A percentile compares a stretch with the other conserved stretches of the same genome.
These are phyloP conservation scores for Nyleta sp. DNA, from an alignment of 2,888 invertebrate species.

Conservation along the genomic window DNA sequence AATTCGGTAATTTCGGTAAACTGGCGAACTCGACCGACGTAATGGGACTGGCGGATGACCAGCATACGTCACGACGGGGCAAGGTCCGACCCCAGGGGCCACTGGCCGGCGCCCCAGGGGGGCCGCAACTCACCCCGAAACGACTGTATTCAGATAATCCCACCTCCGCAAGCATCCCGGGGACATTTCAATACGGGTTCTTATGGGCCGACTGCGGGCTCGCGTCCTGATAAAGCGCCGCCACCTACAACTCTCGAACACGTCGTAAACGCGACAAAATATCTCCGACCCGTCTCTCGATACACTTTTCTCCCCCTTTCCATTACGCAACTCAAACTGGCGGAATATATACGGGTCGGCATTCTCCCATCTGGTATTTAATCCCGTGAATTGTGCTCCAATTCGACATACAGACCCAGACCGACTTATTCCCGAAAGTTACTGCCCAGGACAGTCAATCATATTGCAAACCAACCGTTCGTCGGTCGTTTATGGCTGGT, in stretches of 20 bases:
- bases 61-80: conserved; percentile 76
- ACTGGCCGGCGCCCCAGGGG: conserved; percentile 73
- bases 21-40: conserved; percentile 70
- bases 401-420: neutral
- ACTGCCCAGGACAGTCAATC: no score
- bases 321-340: conserved; percentile 26
- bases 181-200: conserved; percentile 77
- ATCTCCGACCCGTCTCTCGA: conserved; percentile 45
- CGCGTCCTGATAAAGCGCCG: conserved; percentile 52
- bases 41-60: conserved; percentile 78
- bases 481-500: no score
- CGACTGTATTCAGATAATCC: conserved; percentile 81
- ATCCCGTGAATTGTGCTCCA: conserved; percentile 25
- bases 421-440: no score
- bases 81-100: conserved; percentile 67
- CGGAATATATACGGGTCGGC: conserved; percentile 37
- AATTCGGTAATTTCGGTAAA: conserved; percentile 58
- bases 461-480: no score
- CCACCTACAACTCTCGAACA: conserved; percentile 45
- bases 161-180: conserved; percentile 69
- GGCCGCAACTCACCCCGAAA: conserved; percentile 78
- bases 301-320: conserved; percentile 30
- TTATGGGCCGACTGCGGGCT: conserved; percentile 64
- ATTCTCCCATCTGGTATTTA: conserved; percentile 42
- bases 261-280: conserved; percentile 57